Percentiles rank a stretch among this genome's conserved stretches.
phyloP scores from a whole-genome alignment of 2,888 invertebrate species.

The Pterobdella sp. region DNA sequence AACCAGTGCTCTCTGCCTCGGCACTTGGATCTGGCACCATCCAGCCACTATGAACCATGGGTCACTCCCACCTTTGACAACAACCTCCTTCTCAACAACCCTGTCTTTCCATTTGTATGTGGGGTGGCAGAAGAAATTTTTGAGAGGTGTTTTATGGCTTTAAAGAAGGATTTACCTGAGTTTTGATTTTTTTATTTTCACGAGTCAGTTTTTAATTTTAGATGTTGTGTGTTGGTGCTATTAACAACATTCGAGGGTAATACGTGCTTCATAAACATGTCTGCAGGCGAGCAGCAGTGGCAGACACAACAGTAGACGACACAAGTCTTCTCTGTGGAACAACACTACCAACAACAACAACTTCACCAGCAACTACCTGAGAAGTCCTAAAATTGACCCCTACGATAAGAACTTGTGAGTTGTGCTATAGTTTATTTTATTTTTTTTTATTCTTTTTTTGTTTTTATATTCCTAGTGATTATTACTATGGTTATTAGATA shows the following conservation, averaged over 20 bases:
- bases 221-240: no score
- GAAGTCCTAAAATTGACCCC: background rate
- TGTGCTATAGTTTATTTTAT: no score
- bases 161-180: background rate
- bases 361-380: background rate
- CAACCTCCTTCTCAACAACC: conserved; percentile 8
- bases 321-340: conserved; percentile 23
- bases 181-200: background rate
- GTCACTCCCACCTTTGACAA: conserved; percentile 15
- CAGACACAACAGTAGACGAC: background rate
- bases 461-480: no score
- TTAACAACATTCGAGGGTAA: no score
- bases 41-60: conserved; percentile 26
- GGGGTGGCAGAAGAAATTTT: no score
- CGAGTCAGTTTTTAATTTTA: background rate
- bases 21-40: conserved; percentile 38
- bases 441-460: no score
- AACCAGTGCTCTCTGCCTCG: conserved; percentile 44
- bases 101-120: conserved; percentile 22
- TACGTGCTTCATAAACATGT: no score
- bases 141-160: background rate
- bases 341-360: conserved; percentile 6
- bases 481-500: no score
- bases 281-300: conserved; percentile 11
- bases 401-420: background rate